phyloP scores from a whole-genome alignment of 2,888 invertebrate species.

The Phaedon cochleariae region DNA sequence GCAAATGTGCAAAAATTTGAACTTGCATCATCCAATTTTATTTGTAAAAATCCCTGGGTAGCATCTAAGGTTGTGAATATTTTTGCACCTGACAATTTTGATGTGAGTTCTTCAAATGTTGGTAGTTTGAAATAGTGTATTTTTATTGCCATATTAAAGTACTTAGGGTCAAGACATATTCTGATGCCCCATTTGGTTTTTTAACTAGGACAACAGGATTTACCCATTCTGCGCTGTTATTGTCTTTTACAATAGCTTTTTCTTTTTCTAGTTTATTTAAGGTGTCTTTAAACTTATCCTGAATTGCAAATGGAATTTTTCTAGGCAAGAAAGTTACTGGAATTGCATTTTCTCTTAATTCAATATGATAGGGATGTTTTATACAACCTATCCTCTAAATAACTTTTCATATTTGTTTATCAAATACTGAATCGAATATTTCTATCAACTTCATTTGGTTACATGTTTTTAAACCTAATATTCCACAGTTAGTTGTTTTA shows the following conservation, averaged over 20 bases:
- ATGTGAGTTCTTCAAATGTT: constrained; percentile 17
- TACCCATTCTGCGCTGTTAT: constrained; percentile 26
- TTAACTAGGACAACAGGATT: constrained; percentile 30
- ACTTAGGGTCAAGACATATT: constrained; percentile 22
- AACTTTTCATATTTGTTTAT: neutral
- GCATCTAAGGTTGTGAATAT: constrained; percentile 48
- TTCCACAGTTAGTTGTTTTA: neutral
- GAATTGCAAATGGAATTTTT: too few relatives aligned
- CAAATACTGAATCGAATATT: neutral
- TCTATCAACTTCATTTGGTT: neutral
- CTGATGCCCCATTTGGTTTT: constrained; percentile 29
- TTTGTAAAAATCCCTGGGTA: too few relatives aligned
- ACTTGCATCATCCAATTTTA: neutral
- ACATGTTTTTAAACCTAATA: neutral
- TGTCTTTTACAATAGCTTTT: constrained; percentile 26
- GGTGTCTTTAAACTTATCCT: constrained; percentile 11
- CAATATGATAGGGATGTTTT: neutral
- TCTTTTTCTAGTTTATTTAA: constrained; percentile 19
- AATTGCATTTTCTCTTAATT: too few relatives aligned
- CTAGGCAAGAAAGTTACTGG: too few relatives aligned
- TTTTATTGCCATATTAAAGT: constrained; percentile 35
- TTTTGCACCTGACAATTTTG: constrained; percentile 27
- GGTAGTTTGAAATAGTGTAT: constrained; percentile 13
- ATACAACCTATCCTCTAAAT: neutral
- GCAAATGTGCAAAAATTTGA: neutral